A percentile compares a stretch with the other conserved stretches of the same genome.
Evolutionary conservation across 2,113 vertebrate genomes (phyloP).

Genomic region (Apteryx owenii): DNA sequence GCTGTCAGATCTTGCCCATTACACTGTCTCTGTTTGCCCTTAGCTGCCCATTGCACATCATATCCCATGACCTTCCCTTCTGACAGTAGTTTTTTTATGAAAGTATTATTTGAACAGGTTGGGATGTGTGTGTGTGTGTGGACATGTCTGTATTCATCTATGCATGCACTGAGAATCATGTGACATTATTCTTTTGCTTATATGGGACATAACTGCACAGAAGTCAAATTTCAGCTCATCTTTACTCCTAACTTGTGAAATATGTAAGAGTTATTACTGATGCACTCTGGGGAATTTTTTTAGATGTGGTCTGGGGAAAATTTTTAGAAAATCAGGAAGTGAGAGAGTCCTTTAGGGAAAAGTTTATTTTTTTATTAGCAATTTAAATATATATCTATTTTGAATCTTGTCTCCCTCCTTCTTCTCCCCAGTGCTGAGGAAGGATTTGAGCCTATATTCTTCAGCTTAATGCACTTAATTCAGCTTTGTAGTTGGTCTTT

Average conservation of each 20-base stretch:
- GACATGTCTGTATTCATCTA: neutral
- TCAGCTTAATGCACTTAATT: neutral
- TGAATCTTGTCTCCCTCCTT: neutral
- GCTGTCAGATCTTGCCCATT: neutral
- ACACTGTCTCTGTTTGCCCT: neutral
- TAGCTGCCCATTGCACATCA: neutral
- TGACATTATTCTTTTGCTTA: neutral
- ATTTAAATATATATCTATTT: neutral
- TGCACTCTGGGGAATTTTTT: neutral
- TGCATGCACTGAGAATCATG: neutral
- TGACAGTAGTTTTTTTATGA: neutral
- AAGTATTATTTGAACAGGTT: neutral
- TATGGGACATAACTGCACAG: neutral
- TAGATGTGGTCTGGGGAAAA: neutral
- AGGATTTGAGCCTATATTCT: neutral
- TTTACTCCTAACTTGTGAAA: neutral
- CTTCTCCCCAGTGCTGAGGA: neutral
- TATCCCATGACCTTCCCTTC: neutral
- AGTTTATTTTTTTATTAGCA: neutral
- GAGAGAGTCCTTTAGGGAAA: neutral
- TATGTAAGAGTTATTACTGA: neutral
- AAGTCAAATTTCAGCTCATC: neutral
- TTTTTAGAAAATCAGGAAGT: neutral
- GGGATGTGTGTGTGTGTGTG: rapidly evolving
- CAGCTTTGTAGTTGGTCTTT: neutral